Base-by-base conservation (phyloP, 2,888 invertebrate species). In the Leptothorax acervorum region DNA sequence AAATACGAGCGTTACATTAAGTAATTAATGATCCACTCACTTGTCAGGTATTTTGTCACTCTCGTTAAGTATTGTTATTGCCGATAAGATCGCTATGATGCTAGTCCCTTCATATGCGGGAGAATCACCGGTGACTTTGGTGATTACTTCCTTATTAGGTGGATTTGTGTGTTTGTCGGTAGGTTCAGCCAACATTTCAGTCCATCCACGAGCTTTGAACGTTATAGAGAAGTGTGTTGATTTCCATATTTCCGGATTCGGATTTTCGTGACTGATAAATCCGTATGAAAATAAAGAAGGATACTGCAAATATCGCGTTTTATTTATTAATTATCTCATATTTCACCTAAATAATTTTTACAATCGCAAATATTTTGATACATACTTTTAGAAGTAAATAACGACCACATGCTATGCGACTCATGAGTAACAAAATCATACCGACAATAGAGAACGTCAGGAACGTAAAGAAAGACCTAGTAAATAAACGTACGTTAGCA, bases 71-170 rank as follows among this genome's bases (percentile, higher is more conserved):
- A 99, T 95, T 0, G 97, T 97, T 83, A 97, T 92, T 0, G 97
- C 99, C 66, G 97, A 95, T 85, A 97, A 95, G 6, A 99, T 95
- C 85, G 98, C 93, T 65, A 97, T 96, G 6, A 96, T 96, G 82
- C 97, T 97, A 0, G 98, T 99, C 11, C 97, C 96, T 2, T 98
- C 97, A 95, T 99, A 99, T 23, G 97, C 99, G 2, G 97, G 97
- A 70, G n/a, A 28, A 81, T 87, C 92, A 0, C 97, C 97, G 28
- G 95, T 94, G 18, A 98, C 97, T 95, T 96, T 96, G 0, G 96
- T 97, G 57, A 96, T 95, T 62, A 98, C 94, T 70, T 95, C 96
- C 93, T 97, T 97, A 78, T 96, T 96, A 0, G 97, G 97, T 18
- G 96, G 95, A 0, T 95, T 95, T 3, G 95, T 92, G 90, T 96